Conservation (phyloP, 2,113 vertebrate species). For the Ictalurus furcatus region DNA sequence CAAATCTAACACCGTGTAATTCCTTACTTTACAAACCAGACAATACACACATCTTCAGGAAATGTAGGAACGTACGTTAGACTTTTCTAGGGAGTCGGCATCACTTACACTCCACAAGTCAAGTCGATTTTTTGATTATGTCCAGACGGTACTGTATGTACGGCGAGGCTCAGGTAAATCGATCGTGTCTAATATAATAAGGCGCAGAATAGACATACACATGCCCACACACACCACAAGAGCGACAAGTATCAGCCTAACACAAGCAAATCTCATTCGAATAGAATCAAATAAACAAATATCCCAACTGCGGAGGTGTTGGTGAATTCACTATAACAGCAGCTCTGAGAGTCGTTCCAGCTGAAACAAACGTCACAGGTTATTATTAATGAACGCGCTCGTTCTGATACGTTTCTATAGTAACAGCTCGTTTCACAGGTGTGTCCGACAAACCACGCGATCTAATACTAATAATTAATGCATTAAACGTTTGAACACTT, state of each 20-base stretch:
- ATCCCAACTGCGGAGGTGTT: no score
- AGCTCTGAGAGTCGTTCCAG: neutral
- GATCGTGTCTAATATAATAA: neutral
- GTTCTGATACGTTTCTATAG: neutral
- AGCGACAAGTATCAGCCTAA: no score
- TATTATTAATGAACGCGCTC: neutral
- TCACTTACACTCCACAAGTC: neutral
- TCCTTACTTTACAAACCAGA: neutral
- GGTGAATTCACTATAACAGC: no score
- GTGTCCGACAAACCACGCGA: no score
- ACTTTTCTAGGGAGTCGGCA: neutral
- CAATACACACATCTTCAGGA: neutral
- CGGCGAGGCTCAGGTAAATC: no score
- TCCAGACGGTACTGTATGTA: neutral
- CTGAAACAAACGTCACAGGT: neutral
- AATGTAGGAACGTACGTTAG: neutral
- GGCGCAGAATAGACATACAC: no score
- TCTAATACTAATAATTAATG: no score
- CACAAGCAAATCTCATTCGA: no score
- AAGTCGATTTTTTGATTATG: no score
- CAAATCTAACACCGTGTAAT: neutral
- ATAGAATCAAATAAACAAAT: no score
- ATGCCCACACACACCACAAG: no score
- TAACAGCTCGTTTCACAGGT: neutral
- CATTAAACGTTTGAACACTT: no score